Evolutionary conservation across 2,888 invertebrate species (phyloP).

Genomic region (Phymatocera aterrima): DNA sequence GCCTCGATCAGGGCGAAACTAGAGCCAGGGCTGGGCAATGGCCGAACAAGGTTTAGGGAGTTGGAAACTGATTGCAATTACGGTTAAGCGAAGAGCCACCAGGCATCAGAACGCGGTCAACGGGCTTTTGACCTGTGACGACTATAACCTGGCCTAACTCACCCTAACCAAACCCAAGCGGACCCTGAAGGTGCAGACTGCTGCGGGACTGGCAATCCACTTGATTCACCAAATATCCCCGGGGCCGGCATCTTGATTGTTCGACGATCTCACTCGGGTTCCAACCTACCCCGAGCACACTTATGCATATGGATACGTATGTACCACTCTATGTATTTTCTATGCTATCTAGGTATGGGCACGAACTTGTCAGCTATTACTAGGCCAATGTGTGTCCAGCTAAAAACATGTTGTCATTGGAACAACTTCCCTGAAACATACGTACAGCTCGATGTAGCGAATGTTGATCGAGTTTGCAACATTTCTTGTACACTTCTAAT

Average conservation of each 20-base stretch:
- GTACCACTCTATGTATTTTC: background rate
- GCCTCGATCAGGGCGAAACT: background rate
- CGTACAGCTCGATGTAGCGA: no score
- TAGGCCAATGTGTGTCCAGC: background rate
- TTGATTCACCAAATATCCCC: conserved; percentile 34
- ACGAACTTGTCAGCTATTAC: conserved; percentile 10
- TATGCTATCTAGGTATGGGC: background rate
- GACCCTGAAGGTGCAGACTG: background rate
- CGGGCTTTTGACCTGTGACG: conserved; percentile 35
- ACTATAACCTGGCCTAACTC: background rate
- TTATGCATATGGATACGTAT: background rate
- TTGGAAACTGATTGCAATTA: conserved; percentile 44
- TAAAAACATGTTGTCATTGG: no score
- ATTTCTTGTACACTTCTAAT: no score
- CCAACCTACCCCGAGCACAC: background rate
- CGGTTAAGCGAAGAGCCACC: conserved; percentile 24
- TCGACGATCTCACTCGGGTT: background rate
- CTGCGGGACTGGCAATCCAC: conserved; percentile 27
- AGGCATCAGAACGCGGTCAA: conserved; percentile 42
- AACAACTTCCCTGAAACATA: no score
- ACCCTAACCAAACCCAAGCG: background rate
- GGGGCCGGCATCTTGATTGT: conserved; percentile 38
- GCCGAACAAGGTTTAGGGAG: background rate
- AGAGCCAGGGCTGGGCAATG: background rate
- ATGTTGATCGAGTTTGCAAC: no score